A percentile compares a stretch with the other conserved stretches of the same genome.
These are phyloP conservation scores for Pandion haliaetus DNA, from an alignment of 2,113 vertebrate genomes.

Conservation along the genomic window DNA sequence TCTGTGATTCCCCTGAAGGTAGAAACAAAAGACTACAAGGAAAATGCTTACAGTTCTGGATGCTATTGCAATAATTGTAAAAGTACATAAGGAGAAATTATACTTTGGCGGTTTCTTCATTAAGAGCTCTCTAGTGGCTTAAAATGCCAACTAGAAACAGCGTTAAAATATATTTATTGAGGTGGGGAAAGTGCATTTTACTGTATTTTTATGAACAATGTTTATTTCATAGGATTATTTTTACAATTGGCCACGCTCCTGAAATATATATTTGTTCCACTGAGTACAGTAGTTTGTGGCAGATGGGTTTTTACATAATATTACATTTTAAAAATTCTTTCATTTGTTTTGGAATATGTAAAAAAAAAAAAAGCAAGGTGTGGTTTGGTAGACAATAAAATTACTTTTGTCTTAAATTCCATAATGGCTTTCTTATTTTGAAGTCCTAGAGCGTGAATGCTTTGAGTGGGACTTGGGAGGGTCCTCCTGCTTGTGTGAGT, in stretches of 20 bases:
- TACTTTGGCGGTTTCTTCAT: slow-evolving; percentile 33
- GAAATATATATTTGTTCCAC: slow-evolving; percentile 40
- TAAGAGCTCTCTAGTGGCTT: slow-evolving; percentile 47
- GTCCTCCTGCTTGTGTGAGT: background rate
- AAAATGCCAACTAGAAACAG: slow-evolving; percentile 61
- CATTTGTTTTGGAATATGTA: slow-evolving; percentile 1
- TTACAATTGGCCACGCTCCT: background rate
- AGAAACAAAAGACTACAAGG: background rate
- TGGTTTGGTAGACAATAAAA: slow-evolving; percentile 60
- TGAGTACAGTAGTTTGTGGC: slow-evolving; percentile 7
- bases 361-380: background rate
- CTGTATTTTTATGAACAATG: slow-evolving; percentile 76
- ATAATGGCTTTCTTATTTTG: background rate
- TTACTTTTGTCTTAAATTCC: slow-evolving; percentile 6
- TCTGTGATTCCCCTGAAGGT: background rate
- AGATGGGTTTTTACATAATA: background rate
- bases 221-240: slow-evolving; percentile 68
- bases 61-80: slow-evolving; percentile 47
- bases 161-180: slow-evolving; percentile 79
- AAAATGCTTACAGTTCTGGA: slow-evolving; percentile 12
- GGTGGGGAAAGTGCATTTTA: slow-evolving; percentile 79
- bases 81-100: slow-evolving; percentile 19
- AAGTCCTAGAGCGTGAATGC: background rate
- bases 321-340: background rate
- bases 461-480: background rate